phyloP scores from a whole-genome alignment of 92 coral and sea anemone species.

The Parazoanthus atlanticus region DNA sequence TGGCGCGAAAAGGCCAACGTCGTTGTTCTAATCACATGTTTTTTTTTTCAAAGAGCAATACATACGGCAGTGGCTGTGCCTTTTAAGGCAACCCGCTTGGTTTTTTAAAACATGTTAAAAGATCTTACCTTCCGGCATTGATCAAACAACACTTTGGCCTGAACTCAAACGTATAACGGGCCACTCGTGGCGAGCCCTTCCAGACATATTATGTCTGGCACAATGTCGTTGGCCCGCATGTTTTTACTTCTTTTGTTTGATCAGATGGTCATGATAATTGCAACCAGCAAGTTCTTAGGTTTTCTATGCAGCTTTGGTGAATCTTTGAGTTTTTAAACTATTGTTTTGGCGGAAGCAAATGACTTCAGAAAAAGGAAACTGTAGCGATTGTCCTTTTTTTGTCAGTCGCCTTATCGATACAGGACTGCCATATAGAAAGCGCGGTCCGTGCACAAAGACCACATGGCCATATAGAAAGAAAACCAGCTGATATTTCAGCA shows the following conservation, averaged over 20 bases:
- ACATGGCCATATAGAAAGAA: conserved; percentile 21
- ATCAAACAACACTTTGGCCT: conserved; percentile 41
- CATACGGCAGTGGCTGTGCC: conserved; percentile 11
- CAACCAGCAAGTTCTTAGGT: not conserved
- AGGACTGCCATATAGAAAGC: not conserved
- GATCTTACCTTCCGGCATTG: conserved; percentile 36
- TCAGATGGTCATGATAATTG: not conserved
- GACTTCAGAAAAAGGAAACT: not conserved
- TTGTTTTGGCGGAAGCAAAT: conserved; percentile 21
- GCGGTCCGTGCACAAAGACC: not conserved
- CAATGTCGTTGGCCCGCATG: not conserved
- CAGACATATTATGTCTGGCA: conserved; percentile 16
- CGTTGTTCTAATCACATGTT: not conserved
- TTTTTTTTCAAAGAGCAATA: conserved; percentile 3
- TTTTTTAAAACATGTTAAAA: conserved; percentile 25
- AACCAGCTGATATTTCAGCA: not conserved
- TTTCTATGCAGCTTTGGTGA: not conserved
- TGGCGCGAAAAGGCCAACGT: not conserved
- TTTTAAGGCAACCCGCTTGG: conserved; percentile 20
- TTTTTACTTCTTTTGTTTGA: not conserved
- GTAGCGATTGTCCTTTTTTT: conserved; percentile 16
- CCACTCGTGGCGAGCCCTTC: not conserved
- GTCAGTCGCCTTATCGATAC: not conserved
- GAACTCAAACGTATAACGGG: conserved; percentile 44
- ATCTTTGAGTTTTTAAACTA: not conserved